These are phyloP conservation scores for Sphaeridia pumilis DNA, from an alignment of 2,888 invertebrate species.

Conservation along the genomic window DNA sequence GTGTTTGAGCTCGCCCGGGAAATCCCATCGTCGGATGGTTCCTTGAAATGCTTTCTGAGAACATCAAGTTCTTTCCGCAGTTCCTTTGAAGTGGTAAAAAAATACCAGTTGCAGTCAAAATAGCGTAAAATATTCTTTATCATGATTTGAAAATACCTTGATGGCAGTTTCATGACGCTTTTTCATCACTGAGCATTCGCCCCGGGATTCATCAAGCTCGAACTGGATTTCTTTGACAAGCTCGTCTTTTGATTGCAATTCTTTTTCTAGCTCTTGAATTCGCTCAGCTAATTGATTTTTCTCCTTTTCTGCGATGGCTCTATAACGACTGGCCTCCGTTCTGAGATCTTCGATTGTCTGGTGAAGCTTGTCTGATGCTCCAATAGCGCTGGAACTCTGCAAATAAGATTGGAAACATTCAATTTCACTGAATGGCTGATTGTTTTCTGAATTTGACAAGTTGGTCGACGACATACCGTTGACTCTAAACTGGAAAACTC, in stretches of 20 bases:
- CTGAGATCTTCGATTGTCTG: constrained; percentile 43
- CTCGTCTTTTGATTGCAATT: constrained; percentile 44
- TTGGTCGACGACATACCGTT: constrained; percentile 42
- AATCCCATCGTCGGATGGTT: constrained; percentile 40
- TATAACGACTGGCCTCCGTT: constrained; percentile 39
- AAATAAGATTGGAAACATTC: no score
- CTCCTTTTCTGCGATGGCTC: not conserved
- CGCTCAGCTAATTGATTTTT: not conserved
- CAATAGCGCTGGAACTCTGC: constrained; percentile 40
- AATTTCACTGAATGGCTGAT: no score
- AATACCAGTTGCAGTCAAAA: not conserved
- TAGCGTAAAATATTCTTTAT: not conserved
- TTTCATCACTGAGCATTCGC: constrained; percentile 55
- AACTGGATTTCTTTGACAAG: constrained; percentile 49
- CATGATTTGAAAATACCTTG: no score
- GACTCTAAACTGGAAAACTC: constrained; percentile 58
- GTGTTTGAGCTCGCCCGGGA: constrained; percentile 53
- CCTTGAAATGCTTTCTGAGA: constrained; percentile 38
- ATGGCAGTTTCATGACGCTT: constrained; percentile 49
- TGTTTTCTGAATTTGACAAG: no score
- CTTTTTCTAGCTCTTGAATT: not conserved
- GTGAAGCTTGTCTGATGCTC: constrained; percentile 47
- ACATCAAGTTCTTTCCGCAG: constrained; percentile 56
- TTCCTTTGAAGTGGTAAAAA: constrained; percentile 47
- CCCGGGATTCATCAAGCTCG: constrained; percentile 57